These are phyloP conservation scores for Atherinosoma microstoma DNA, from an alignment of 2,797 vertebrate genomes.

Conservation along the genomic window DNA sequence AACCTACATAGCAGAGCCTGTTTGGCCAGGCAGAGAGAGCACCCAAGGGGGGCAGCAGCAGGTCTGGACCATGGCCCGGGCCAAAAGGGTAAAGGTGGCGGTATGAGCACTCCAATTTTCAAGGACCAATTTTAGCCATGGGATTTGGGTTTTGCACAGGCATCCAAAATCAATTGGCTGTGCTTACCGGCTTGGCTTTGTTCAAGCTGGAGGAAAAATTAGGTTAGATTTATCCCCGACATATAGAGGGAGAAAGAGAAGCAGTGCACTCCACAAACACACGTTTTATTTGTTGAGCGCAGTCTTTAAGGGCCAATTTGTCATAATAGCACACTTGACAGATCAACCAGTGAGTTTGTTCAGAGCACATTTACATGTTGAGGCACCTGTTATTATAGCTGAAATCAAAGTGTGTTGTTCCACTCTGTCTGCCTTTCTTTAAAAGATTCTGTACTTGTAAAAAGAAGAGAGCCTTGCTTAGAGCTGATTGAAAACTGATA, in stretches of 20 bases:
- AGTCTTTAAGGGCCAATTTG: conserved; percentile 62
- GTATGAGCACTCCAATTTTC: conserved; percentile 60
- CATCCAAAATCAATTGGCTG: conserved; percentile 77
- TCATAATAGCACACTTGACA: conserved; percentile 55
- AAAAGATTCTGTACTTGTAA: neutral
- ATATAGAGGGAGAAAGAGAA: conserved; percentile 56
- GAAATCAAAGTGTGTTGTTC: conserved; percentile 6
- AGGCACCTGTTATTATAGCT: conserved; percentile 51
- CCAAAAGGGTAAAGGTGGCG: conserved; percentile 55
- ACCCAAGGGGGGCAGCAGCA: conserved; percentile 50
- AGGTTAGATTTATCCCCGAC: conserved; percentile 72
- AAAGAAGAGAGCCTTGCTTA: neutral
- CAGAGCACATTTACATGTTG: conserved; percentile 16
- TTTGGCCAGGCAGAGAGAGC: conserved; percentile 53
- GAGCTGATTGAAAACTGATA: neutral
- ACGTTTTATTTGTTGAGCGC: conserved; percentile 62
- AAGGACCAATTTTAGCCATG: conserved; percentile 73
- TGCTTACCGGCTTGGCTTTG: conserved; percentile 63
- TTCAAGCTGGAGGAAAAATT: conserved; percentile 58
- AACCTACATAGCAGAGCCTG: conserved; percentile 53
- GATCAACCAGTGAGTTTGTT: conserved; percentile 29
- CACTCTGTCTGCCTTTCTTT: neutral
- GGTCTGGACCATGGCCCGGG: conserved; percentile 55
- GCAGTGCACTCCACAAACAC: conserved; percentile 52
- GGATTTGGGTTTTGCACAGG: conserved; percentile 68